A percentile compares a stretch with the other conserved stretches of the same genome.
These are phyloP conservation scores for Scaptomyza tumidula DNA, from an alignment of 2,888 invertebrate species.

Conservation along the genomic window DNA sequence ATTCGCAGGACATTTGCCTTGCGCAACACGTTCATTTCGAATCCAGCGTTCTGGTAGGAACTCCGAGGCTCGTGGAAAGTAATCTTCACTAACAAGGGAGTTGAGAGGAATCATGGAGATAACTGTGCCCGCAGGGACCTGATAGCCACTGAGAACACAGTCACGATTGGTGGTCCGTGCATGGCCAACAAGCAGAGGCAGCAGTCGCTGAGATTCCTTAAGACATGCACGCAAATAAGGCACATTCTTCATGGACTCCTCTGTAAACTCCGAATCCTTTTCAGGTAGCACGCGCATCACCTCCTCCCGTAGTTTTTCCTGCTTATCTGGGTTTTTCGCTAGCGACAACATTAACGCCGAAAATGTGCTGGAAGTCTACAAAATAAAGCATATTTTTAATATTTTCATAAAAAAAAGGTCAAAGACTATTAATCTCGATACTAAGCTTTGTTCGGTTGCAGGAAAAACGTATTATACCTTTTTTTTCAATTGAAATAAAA, in stretches of 20 bases:
- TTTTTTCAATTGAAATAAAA: neutral
- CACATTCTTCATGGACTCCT: constrained; percentile 85
- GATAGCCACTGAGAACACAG: constrained; percentile 87
- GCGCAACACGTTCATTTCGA: constrained; percentile 66
- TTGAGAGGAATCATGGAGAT: constrained; percentile 88
- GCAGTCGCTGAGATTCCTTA: constrained; percentile 89
- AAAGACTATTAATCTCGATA: too few species aligned
- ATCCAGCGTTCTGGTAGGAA: constrained; percentile 92
- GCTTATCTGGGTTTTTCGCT: constrained; percentile 88
- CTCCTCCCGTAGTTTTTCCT: constrained; percentile 88
- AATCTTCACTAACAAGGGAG: constrained; percentile 85
- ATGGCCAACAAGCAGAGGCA: constrained; percentile 87
- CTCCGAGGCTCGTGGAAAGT: constrained; percentile 87
- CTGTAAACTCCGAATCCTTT: constrained; percentile 84
- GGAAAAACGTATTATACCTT: too few species aligned
- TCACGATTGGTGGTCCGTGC: constrained; percentile 86
- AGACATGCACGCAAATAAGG: constrained; percentile 90
- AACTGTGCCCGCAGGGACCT: constrained; percentile 88
- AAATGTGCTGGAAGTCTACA: constrained; percentile 81
- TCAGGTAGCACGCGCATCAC: constrained; percentile 84
- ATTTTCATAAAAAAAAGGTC: too few species aligned
- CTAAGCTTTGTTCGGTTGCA: too few species aligned
- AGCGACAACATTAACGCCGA: constrained; percentile 81
- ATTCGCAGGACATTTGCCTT: constrained; percentile 88
- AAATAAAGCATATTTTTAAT: constrained; percentile 6